phyloP scores from a whole-genome alignment of 2,888 invertebrate genomes.

The Mesodorylaimus sp. region DNA sequence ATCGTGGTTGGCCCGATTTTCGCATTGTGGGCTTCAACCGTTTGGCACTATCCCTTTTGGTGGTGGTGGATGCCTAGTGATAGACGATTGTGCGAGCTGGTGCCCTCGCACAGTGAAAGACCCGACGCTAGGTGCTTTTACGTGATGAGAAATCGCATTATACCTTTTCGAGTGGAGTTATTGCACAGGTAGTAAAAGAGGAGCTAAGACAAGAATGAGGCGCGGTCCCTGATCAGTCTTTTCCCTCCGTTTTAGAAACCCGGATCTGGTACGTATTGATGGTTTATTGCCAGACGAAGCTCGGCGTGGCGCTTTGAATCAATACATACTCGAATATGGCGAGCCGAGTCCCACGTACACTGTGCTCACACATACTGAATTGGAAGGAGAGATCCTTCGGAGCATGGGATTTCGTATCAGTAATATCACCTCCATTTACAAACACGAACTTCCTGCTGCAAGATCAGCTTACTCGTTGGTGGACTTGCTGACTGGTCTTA shows the following conservation, averaged over 20 bases:
- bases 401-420: background rate
- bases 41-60: conserved; percentile 2
- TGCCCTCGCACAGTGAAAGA: background rate
- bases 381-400: background rate
- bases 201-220: too few relatives aligned
- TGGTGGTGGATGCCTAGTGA: conserved; percentile 1
- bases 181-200: too few relatives aligned
- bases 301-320: background rate
- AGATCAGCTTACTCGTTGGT: background rate
- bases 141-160: too few relatives aligned
- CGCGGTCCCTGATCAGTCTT: too few relatives aligned
- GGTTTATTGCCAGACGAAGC: background rate
- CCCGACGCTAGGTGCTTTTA: too few relatives aligned
- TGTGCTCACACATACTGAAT: background rate
- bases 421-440: background rate
- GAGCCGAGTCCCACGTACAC: conserved; percentile 1
- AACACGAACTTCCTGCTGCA: background rate
- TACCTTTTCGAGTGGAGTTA: too few relatives aligned
- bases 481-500: background rate
- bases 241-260: background rate
- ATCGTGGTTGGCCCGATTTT: too few relatives aligned
- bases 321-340: background rate
- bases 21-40: background rate
- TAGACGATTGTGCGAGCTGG: background rate
- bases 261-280: background rate